Conservation (phyloP, 2,113 vertebrate genomes). For the Pelmatolapia mariae region DNA sequence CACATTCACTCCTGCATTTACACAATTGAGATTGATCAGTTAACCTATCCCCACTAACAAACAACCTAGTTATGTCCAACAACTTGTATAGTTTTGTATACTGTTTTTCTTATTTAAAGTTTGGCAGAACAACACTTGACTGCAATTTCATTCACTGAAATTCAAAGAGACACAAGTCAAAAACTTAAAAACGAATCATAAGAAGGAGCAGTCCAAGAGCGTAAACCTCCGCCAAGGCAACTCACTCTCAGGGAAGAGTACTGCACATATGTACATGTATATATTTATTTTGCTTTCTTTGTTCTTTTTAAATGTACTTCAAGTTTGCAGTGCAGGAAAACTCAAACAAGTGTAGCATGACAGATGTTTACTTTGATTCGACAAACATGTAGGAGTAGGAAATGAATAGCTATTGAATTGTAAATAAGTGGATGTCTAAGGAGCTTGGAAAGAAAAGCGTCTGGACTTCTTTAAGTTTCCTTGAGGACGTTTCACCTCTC, state of each 20-base stretch:
- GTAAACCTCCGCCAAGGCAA: not conserved
- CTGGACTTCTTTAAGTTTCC: not conserved
- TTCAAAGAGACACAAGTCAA: not conserved
- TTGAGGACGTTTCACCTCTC: not conserved
- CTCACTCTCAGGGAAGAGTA: not conserved
- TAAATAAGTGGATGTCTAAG: not conserved
- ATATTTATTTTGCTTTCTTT: not conserved
- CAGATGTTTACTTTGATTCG: not conserved
- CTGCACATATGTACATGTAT: not conserved
- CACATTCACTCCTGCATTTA: not conserved
- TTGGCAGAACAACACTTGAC: not conserved
- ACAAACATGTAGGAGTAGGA: not conserved
- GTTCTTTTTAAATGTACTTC: not conserved
- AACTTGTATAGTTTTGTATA: not conserved
- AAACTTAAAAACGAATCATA: not conserved
- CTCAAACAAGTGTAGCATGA: not conserved
- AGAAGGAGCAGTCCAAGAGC: not conserved
- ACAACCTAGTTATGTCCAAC: not conserved
- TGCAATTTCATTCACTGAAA: not conserved
- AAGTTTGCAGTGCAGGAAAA: not conserved
- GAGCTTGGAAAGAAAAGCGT: not conserved
- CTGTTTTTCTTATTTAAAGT: not conserved
- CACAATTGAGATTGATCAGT: not conserved
- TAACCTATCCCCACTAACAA: not conserved
- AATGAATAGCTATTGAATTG: not conserved